Evolutionary conservation across 2,888 invertebrate species (phyloP).

Genomic region (Lissocephala sabroskyi): DNA sequence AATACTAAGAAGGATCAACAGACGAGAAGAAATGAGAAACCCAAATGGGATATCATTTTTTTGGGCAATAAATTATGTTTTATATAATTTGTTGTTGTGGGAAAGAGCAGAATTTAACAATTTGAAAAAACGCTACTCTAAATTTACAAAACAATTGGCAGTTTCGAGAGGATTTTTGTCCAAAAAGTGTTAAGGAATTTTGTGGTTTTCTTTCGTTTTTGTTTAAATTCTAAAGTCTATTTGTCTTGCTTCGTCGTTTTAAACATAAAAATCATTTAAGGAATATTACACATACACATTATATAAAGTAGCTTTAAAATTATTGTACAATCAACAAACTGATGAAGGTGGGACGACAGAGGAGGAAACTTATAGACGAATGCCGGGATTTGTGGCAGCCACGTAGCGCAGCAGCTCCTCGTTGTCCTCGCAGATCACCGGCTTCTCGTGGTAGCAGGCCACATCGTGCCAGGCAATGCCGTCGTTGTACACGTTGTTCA

Average conservation of each 20-base stretch:
- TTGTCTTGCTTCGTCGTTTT: conserved; percentile 59
- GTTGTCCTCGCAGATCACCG: conserved; percentile 91
- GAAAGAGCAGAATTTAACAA: too few relatives aligned
- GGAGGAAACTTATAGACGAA: conserved; percentile 79
- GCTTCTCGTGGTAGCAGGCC: conserved; percentile 94
- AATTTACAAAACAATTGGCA: neutral
- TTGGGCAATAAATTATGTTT: conserved; percentile 33
- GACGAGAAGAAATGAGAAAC: conserved; percentile 14
- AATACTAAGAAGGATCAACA: too few relatives aligned
- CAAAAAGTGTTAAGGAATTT: conserved; percentile 5
- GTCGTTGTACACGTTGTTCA: conserved; percentile 94
- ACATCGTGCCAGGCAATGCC: conserved; percentile 96
- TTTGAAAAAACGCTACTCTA: too few relatives aligned
- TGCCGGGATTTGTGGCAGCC: conserved; percentile 86
- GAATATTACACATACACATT: too few relatives aligned
- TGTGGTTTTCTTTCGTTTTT: too few relatives aligned
- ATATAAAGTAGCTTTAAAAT: conserved; percentile 58
- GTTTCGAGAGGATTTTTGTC: neutral
- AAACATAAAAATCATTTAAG: conserved; percentile 60
- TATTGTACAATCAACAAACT: too few relatives aligned
- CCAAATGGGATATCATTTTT: conserved; percentile 21
- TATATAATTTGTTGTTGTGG: conserved; percentile 6
- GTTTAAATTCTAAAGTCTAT: conserved; percentile 72
- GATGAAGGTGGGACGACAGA: conserved; percentile 54
- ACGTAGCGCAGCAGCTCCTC: conserved; percentile 90